Base-by-base conservation (phyloP, 2,888 invertebrate genomes). In the Nomada ruficornis region DNA sequence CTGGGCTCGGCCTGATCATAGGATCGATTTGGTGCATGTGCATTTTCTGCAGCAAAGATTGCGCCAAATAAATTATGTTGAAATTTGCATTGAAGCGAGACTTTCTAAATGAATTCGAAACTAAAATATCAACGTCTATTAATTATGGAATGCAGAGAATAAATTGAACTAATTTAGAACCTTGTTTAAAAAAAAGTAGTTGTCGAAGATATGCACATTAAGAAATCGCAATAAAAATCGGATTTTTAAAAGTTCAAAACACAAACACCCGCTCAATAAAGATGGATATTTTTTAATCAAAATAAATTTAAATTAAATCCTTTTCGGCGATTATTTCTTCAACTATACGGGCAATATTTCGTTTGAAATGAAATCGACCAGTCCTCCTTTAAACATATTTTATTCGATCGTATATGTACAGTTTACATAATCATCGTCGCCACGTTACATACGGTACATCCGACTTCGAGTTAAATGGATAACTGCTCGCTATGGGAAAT, bases 1-100 rank as follows among this genome's bases (percentile, higher is more conserved):
- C 77, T 91, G 92, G 93, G 93, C 91, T 88, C 87, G 93, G 93
- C 93, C 87, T 47, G 78, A 83, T 86, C 68, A 70, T 62, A 50
- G 55, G 77, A 85, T 82, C 77, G 69, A 78, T 79, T 75, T 72
- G 23, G 47, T 65, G 65, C 63, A 77, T 26, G 76, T 60, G 65
- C 42, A 57, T 64, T 47, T 73, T 63, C 67, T 20, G 44, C 72
- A n/a, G 44, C 23, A 18, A 13, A n/a, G 29, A 54, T 54, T 71
- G 36, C 70, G 47, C 15, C 70, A 36, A 70, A 70, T 70, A 29
- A 60, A 62, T 26, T 36, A 10, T n/a, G 50, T 36, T 23, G n/a
- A 15, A 71, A 71, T 62, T 62, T 23, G 7, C 60, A 18, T 62
- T 5, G 23, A 18, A 42, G 42, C 44, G 23, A n/a, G 13, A 62